Conservation (phyloP, 1,140 invertebrate species). For the Patella vulgata region DNA sequence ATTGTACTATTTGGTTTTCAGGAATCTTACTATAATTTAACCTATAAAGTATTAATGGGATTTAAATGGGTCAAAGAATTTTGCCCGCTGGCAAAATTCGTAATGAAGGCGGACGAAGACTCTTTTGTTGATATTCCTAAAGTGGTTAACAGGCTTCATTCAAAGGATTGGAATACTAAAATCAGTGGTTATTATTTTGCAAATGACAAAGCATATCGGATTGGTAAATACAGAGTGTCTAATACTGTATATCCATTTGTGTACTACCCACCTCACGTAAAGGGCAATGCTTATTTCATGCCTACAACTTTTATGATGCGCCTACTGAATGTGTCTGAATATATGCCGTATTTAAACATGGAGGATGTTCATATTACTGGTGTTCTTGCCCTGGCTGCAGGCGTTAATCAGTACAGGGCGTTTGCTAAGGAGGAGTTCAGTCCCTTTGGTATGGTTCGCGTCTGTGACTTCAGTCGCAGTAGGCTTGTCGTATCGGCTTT, state of each 20-base stretch:
- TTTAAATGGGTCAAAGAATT: slow-evolving; percentile 81
- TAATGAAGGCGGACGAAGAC: slow-evolving; percentile 71
- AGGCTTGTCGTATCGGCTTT: too few species aligned
- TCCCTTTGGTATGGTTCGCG: too few species aligned
- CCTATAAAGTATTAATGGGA: slow-evolving; percentile 86
- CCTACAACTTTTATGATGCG: not conserved
- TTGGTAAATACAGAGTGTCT: slow-evolving; percentile 4
- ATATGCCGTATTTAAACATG: slow-evolving; percentile 5
- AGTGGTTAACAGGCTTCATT: slow-evolving; percentile 29
- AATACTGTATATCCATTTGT: slow-evolving; percentile 7
- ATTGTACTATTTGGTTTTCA: slow-evolving; percentile 82
- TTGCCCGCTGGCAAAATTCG: slow-evolving; percentile 70
- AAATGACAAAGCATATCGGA: not conserved
- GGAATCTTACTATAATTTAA: slow-evolving; percentile 86
- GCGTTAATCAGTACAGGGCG: too few species aligned
- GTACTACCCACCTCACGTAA: slow-evolving; percentile 7
- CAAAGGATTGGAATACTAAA: slow-evolving; percentile 18
- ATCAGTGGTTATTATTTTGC: slow-evolving; percentile 1
- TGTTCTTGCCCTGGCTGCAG: not conserved
- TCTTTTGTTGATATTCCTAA: slow-evolving; percentile 66
- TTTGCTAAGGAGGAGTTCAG: too few species aligned
- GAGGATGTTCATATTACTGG: slow-evolving; percentile 17
- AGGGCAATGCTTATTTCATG: slow-evolving; percentile 8
- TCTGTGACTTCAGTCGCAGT: too few species aligned
- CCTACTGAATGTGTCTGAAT: slow-evolving; percentile 5